Evolutionary conservation across 2,113 vertebrate species (phyloP).

Genomic region (Mobula hypostoma): DNA sequence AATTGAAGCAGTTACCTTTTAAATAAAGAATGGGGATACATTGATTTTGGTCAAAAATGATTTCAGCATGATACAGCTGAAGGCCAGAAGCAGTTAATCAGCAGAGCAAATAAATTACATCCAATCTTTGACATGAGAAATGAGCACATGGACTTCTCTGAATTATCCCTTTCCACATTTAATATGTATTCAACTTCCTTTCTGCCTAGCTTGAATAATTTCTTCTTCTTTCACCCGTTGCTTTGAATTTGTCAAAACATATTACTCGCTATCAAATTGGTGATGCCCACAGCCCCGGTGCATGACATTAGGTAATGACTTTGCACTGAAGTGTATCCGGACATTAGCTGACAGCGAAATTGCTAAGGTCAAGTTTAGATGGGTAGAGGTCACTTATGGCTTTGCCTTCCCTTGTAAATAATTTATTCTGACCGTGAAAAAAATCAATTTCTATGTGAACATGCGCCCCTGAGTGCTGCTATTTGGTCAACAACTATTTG

Average conservation of each 20-base stretch:
- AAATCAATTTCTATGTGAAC: slow-evolving; percentile 19
- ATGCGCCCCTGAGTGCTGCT: not conserved
- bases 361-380: slow-evolving; percentile 24
- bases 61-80: slow-evolving; percentile 34
- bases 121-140: not conserved
- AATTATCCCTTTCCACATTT: slow-evolving; percentile 40
- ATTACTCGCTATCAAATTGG: not conserved
- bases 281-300: not conserved
- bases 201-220: not conserved
- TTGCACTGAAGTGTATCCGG: slow-evolving; percentile 19
- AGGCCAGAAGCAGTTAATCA: slow-evolving; percentile 28
- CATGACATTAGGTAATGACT: not conserved
- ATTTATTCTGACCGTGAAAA: not conserved
- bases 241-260: slow-evolving; percentile 18
- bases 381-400: slow-evolving; percentile 17
- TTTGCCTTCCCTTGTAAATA: slow-evolving; percentile 26
- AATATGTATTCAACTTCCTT: not conserved
- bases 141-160: slow-evolving; percentile 40
- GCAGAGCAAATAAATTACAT: slow-evolving; percentile 35
- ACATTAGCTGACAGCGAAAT: slow-evolving; percentile 8
- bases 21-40: not conserved
- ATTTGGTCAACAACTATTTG: not conserved
- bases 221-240: not conserved
- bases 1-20: not conserved
- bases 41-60: slow-evolving; percentile 36